Base-by-base conservation (phyloP, 2,888 invertebrate species). In the Diabrotica balteata region DNA sequence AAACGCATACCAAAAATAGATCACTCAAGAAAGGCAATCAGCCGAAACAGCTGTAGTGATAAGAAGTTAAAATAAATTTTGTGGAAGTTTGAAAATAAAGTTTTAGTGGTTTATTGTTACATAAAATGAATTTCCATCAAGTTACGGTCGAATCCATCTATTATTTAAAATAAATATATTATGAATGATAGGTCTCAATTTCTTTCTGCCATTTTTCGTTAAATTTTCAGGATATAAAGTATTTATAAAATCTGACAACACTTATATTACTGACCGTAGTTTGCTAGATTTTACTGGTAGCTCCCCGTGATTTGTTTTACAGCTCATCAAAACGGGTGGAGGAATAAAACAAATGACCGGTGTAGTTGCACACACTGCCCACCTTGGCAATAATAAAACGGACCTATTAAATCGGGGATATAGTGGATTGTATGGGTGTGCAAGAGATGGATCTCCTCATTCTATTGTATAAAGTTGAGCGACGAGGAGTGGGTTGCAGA, bases 251-350 rank as follows among this genome's bases (percentile, higher is more conserved):
- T 7, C 1, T 57, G 45, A 45, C n/a, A 57, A 45, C 10, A 4
- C n/a, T 7, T 0, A 54, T n/a, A 1, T 9, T 42, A 43, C 43
- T 57, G 55, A 57, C 55, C 7, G 45, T 4, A 44, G 10, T 4
- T 7, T 43, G 9, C 7, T 8, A 57, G 55, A 57, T 57, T 8
- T 57, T 44, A 44, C 51, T 70, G 68, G 75, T 72, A 73, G 77
- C 73, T 73, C 66, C 74, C 74, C 75, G 77, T 77, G 78, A 78
- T 78, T 78, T 78, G 77, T 78, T 78, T 78, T 78, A 78, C 75
- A 73, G 77, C 74, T 75, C 77, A 77, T 78, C 76, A 78, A 78
- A 77, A 73, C 75, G 72, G 76, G 72, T 67, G 76, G 74, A 67
- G 74, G 63, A 70, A 72, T 73, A 73, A 72, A 74, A 77, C 72